A percentile compares a stretch with the other conserved stretches of the same genome.
phyloP scores from a whole-genome alignment of 2,113 vertebrate genomes.

The Catagonus wagneri region DNA sequence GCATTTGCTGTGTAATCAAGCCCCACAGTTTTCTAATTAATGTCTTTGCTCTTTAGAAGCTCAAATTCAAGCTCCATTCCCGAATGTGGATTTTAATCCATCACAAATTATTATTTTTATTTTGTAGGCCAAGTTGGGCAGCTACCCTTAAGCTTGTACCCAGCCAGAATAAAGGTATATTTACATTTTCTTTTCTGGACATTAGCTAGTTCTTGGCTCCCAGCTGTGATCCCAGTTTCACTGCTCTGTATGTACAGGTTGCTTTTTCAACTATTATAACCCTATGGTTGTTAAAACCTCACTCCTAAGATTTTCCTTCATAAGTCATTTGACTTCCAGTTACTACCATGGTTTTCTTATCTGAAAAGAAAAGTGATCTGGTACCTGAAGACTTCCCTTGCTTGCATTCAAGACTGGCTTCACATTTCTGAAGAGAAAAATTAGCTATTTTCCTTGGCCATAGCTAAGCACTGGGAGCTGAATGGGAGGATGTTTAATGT shows the following conservation, averaged over 20 bases:
- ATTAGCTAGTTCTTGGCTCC: neutral
- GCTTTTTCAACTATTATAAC: neutral
- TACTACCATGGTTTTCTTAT: neutral
- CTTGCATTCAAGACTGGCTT: neutral
- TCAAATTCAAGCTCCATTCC: constrained; percentile 32
- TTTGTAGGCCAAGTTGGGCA: neutral
- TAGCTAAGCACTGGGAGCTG: neutral
- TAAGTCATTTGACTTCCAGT: constrained; percentile 8
- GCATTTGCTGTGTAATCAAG: neutral
- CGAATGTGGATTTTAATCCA: neutral
- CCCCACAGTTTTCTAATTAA: neutral
- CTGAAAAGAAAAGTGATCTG: neutral
- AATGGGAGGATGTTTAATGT: neutral
- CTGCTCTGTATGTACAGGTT: neutral
- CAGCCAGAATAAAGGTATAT: neutral
- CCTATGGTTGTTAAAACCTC: neutral
- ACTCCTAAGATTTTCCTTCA: neutral
- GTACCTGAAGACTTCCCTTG: neutral
- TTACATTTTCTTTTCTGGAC: neutral
- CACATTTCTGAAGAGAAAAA: neutral
- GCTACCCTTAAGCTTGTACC: neutral
- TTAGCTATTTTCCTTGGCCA: constrained; percentile 6
- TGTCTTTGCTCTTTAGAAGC: neutral
- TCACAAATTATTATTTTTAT: constrained; percentile 34
- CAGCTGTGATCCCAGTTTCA: neutral